Evolutionary conservation across 1,140 invertebrate species (phyloP), one percentile per base, ranked within the genome.

Genomic region (Archegozetes longisetosus): DNA sequence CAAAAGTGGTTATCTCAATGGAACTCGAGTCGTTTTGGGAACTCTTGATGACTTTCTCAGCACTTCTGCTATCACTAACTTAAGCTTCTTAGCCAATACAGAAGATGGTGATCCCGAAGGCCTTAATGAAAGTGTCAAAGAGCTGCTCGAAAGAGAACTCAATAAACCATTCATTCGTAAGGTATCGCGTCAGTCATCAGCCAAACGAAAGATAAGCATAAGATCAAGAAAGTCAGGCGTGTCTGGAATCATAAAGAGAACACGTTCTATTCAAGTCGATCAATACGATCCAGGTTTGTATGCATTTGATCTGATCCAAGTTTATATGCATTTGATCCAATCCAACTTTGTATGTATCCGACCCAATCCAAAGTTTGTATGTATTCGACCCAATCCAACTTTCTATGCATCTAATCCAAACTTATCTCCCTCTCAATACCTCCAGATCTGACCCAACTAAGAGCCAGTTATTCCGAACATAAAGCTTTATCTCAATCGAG

Each of bases 1-100:
- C 1, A 94, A 95, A 73, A 96, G 91, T 65, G 95, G 95, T 25
- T 98, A 98, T 70, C 94, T 98, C 49, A 95, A 95, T 72, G 95
- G 93, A 26, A 96, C 94, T 40, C 73, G 80, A 70, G 91, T 96
- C 0, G 89, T 89, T 59, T 73, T 97, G 23, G 92, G 92, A 46
- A 83, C 84, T 72, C 72, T 97, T 13, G 83, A 83, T 61, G 91
- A 96, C 64, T 98, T 97, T 71, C 72, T 95, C 14, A 94, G 82
- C 63, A 98, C 93, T 0, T 96, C 92, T 2, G 95, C 91, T 66
- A 86, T 97, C 23, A 94, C 90, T 0, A 93, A 93, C 73, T 75
- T 98, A 28, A 94, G 86, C 72, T 97, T 98, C 69, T 73, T 96
- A 52, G 86, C 87, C 27, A 90, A 86, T 71, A 83, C 88, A 49